phyloP scores from a whole-genome alignment of 2,888 invertebrate species.

The Gerris lacustris region DNA sequence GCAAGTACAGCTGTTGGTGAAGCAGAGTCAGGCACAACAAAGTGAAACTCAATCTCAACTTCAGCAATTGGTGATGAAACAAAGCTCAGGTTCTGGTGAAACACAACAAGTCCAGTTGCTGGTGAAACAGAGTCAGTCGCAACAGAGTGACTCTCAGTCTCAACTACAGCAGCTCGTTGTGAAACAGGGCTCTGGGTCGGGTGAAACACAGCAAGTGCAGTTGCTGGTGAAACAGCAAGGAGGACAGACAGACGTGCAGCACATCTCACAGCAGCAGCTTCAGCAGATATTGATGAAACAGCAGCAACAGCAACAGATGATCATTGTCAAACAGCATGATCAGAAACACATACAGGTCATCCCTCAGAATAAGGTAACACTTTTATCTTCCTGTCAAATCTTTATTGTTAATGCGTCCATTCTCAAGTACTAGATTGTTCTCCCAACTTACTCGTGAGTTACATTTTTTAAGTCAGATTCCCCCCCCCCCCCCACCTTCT shows the following conservation, averaged over 20 bases:
- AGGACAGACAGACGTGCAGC: slow-evolving; percentile 29
- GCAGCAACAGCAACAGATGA: slow-evolving; percentile 38
- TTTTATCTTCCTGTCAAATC: background rate
- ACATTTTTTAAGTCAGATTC: no score
- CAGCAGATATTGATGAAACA: slow-evolving; percentile 31
- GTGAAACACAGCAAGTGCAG: slow-evolving; percentile 24
- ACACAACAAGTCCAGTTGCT: slow-evolving; percentile 20
- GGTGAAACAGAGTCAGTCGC: slow-evolving; percentile 23
- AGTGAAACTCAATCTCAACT: slow-evolving; percentile 27
- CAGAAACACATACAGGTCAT: slow-evolving; percentile 25
- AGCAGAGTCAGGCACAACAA: slow-evolving; percentile 27
- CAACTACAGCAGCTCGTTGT: slow-evolving; percentile 30
- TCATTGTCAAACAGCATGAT: slow-evolving; percentile 41
- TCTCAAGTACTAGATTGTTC: no score
- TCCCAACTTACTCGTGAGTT: no score
- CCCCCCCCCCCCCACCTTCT: no score
- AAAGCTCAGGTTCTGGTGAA: slow-evolving; percentile 29
- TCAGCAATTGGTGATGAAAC: slow-evolving; percentile 27
- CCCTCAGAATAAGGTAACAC: slow-evolving; percentile 14
- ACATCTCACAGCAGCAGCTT: slow-evolving; percentile 23
- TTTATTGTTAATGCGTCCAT: no score
- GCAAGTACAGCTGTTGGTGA: slow-evolving; percentile 27
- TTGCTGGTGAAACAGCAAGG: slow-evolving; percentile 22
- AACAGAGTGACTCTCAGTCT: slow-evolving; percentile 24
- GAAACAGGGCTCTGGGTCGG: slow-evolving; percentile 32